Base-by-base conservation (phyloP, 1,140 invertebrate genomes). In the Drosophila subpulchrella region DNA sequence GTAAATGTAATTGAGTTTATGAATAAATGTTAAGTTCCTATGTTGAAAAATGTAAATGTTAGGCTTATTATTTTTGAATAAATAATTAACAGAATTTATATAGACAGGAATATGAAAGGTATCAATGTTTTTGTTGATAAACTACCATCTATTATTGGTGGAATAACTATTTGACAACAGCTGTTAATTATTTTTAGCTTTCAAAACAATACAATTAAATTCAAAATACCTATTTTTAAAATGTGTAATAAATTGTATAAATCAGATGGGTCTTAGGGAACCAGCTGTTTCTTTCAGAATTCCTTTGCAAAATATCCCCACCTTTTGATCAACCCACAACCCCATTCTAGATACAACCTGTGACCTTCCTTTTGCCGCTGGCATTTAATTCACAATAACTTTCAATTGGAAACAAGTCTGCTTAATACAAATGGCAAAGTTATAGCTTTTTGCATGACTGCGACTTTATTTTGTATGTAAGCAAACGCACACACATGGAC, bases 331-430 rank as follows among this genome's bases (percentile, higher is more conserved):
- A 11, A 20, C 12, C 7, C 55, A 8, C 4, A 32, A 13, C 5
- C 4, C 15, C 13, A 17, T 12, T 42, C 4, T 13, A 10, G 0
- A 10, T 2, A 10, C 24, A 30, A 10, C 42, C 65, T 39, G 38
- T 36, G 36, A 70, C 65, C 51, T 68, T 46, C 12, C 63, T n/a
- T 5, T 13, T 27, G 36, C 17, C 12, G n/a, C 12, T 50, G 65
- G 36, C 51, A 71, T 58, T 71, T 41, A 71, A 58, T 72, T 72
- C 58, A 48, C 68, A 58, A 71, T 71, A 58, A 71, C 53, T 50
- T 72, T 36, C 53, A 20, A 58, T 58, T 36, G 42, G 36, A 34
- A 71, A 48, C 36, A 41, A 39, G 66, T 58, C 68, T 58, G 66
- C 38, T 58, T 58, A 50, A 30, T 71, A 56, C 67, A 71, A 71